phyloP scores from a whole-genome alignment of 2,888 invertebrate species.

The Zootermopsis nevadensis region DNA sequence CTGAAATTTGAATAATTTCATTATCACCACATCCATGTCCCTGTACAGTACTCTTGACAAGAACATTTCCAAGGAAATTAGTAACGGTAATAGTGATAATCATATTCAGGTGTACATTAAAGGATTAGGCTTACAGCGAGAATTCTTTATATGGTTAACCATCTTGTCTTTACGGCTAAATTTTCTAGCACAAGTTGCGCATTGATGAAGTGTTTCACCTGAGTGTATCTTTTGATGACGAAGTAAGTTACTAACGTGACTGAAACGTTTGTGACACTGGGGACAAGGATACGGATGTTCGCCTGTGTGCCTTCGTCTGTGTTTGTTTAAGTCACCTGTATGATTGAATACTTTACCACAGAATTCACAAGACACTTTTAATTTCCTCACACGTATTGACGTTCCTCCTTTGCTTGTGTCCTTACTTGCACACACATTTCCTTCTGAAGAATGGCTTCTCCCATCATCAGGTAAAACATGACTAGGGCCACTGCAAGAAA shows the following conservation, averaged over 20 bases:
- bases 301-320: slow-evolving; percentile 48
- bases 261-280: slow-evolving; percentile 44
- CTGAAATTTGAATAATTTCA: too few relatives aligned
- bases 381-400: neutral
- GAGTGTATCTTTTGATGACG: slow-evolving; percentile 47
- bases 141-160: slow-evolving; percentile 34
- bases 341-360: slow-evolving; percentile 66
- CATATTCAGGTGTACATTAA: neutral
- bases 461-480: neutral
- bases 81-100: too few relatives aligned
- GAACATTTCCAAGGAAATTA: too few relatives aligned
- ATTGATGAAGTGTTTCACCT: slow-evolving; percentile 43
- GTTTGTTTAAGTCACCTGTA: slow-evolving; percentile 58
- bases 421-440: neutral
- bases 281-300: slow-evolving; percentile 46
- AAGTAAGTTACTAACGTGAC: slow-evolving; percentile 40
- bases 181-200: slow-evolving; percentile 39
- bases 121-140: slow-evolving; percentile 5
- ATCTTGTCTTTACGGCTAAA: slow-evolving; percentile 45
- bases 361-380: slow-evolving; percentile 56
- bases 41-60: too few relatives aligned
- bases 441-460: neutral
- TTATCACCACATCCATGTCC: too few relatives aligned
- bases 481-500: neutral
- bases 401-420: neutral